These are phyloP conservation scores for Bimastos eiseni DNA, from an alignment of 2,888 invertebrate genomes.

Conservation along the genomic window DNA sequence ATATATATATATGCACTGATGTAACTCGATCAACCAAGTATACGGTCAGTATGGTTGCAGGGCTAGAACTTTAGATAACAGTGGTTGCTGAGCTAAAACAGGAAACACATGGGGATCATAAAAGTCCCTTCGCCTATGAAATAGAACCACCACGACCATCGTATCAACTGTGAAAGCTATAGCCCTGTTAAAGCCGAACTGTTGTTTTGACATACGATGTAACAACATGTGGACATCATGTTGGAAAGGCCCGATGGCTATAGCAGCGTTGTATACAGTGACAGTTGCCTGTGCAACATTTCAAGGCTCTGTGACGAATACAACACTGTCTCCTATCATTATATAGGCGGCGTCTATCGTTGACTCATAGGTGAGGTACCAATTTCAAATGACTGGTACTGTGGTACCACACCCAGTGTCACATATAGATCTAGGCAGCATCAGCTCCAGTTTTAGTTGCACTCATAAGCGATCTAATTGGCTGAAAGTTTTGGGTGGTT, in stretches of 20 bases:
- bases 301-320: background rate
- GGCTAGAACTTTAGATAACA: background rate
- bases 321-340: background rate
- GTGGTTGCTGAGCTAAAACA: background rate
- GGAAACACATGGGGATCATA: background rate
- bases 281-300: background rate
- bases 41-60: background rate
- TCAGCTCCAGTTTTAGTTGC: no score
- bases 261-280: background rate
- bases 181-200: background rate
- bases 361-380: background rate
- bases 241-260: background rate
- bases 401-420: background rate
- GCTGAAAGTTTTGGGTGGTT: background rate
- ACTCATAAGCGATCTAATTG: background rate
- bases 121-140: background rate
- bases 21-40: background rate
- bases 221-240: background rate
- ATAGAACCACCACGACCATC: background rate
- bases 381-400: background rate
- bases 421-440: background rate
- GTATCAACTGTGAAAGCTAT: background rate
- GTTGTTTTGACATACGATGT: background rate
- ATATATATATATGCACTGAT: no score
- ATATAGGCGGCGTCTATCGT: background rate